These are phyloP conservation scores for Porites rus DNA, from an alignment of 92 coral and sea anemone genomes.

Conservation along the genomic window DNA sequence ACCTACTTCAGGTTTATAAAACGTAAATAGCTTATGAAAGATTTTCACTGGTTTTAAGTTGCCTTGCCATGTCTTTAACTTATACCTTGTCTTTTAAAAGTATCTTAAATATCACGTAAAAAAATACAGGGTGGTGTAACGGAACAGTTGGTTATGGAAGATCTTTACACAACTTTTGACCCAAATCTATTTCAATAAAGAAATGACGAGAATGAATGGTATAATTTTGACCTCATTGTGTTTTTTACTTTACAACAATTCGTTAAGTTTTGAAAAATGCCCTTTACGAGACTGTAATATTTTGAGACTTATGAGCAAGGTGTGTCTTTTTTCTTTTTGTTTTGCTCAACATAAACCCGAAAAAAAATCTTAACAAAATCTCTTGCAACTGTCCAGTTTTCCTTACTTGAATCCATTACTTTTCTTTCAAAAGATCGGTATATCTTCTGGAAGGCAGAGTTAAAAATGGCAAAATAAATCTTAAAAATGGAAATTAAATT, in stretches of 20 bases:
- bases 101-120: too few relatives aligned
- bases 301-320: too few relatives aligned
- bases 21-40: too few relatives aligned
- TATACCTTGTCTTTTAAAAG: too few relatives aligned
- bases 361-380: too few relatives aligned
- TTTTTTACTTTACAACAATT: background rate
- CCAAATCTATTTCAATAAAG: background rate
- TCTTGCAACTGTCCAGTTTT: background rate
- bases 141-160: too few relatives aligned
- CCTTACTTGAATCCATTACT: background rate
- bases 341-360: background rate
- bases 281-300: too few relatives aligned
- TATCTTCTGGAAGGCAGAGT: background rate
- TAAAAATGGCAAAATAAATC: constrained; percentile 17
- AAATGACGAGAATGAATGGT: too few relatives aligned
- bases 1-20: too few relatives aligned
- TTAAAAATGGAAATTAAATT: constrained; percentile 26
- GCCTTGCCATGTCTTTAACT: too few relatives aligned
- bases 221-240: background rate
- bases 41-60: too few relatives aligned
- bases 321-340: background rate
- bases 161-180: background rate
- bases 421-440: background rate
- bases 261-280: background rate
- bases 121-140: too few relatives aligned